phyloP scores from a whole-genome alignment of 2,888 invertebrate species.

The Argyra leucocephala region DNA sequence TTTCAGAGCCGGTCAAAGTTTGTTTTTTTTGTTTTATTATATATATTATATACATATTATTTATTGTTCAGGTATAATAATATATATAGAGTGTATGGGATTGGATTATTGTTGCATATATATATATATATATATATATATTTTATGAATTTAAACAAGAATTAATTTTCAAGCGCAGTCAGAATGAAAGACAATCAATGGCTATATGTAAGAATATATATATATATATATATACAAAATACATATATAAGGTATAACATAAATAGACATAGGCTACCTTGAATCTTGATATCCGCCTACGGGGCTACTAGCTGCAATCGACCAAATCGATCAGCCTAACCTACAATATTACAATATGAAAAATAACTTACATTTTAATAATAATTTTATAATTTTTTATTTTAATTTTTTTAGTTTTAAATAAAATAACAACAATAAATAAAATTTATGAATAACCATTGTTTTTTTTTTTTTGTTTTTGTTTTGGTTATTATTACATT shows the following conservation, averaged over 20 bases:
- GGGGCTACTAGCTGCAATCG: conserved; percentile 11
- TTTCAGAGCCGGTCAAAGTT: too few relatives aligned
- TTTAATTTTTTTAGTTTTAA: not conserved
- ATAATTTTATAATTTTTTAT: not conserved
- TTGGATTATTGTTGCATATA: too few relatives aligned
- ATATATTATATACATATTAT: too few relatives aligned
- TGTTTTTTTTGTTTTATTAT: too few relatives aligned
- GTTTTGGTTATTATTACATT: too few relatives aligned
- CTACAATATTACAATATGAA: not conserved
- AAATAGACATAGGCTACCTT: not conserved
- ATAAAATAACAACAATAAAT: not conserved
- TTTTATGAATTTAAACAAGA: not conserved
- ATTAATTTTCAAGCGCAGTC: not conserved
- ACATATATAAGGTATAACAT: not conserved
- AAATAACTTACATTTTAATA: conserved; percentile 1
- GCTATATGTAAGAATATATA: too few relatives aligned
- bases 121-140: too few relatives aligned
- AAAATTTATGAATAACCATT: not conserved
- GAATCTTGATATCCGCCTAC: conserved; percentile 12
- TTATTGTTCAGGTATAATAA: too few relatives aligned
- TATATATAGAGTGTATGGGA: too few relatives aligned
- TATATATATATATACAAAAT: too few relatives aligned
- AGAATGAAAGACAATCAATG: too few relatives aligned
- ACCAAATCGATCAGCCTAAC: conserved; percentile 11
- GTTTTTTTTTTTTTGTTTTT: conserved; percentile 12